Evolutionary conservation across 2,113 vertebrate species (phyloP), one percentile per base, ranked within the genome.

Genomic region (Mugil cephalus): DNA sequence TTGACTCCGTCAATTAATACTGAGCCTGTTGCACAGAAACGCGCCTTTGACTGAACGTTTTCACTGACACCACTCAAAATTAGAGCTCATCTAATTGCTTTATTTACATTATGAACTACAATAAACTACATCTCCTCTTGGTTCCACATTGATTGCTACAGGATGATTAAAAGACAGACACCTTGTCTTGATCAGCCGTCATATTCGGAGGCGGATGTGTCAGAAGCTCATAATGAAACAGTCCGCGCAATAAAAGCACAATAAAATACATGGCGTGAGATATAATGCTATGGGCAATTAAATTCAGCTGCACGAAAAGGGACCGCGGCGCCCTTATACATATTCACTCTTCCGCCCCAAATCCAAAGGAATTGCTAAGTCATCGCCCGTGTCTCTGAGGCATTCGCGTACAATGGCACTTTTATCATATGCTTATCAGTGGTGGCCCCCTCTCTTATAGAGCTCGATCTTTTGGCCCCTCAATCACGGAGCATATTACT

Each of bases 401-500:
- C 86, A 89, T 90, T 87, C 56, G 2, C 69, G 61, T 89, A 93
- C 90, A 93, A 93, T 92, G 85, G 86, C 83, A 89, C 87, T 92
- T 93, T 93, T 89, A 92, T 94, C 95, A 97, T 96, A 95, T 96
- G 92, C 96, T 97, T 95, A 92, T 96, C 95, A 93, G 92, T 75
- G 89, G 91, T 90, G 83, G 93, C 94, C 95, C 24, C 94, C 94
- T 92, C 87, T 92, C 91, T 93, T 94, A 88, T 91, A 93, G 89
- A 74, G 81, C 77, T 82, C 95, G 95, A 95, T 97, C 96, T 96
- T 96, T 96, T 97, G 96, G 96, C 96, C 97, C 98, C 96, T 98
- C 97, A 97, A 97, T 99, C 97, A 97, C 81, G 93, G 94, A 97
- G 97, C 96, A 96, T 98, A 99, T 99, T 98, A 99, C 96, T 96